Evolutionary conservation across 1,140 invertebrate genomes (phyloP), one percentile per base, ranked within the genome.

Genomic region (Psix sp.): DNA sequence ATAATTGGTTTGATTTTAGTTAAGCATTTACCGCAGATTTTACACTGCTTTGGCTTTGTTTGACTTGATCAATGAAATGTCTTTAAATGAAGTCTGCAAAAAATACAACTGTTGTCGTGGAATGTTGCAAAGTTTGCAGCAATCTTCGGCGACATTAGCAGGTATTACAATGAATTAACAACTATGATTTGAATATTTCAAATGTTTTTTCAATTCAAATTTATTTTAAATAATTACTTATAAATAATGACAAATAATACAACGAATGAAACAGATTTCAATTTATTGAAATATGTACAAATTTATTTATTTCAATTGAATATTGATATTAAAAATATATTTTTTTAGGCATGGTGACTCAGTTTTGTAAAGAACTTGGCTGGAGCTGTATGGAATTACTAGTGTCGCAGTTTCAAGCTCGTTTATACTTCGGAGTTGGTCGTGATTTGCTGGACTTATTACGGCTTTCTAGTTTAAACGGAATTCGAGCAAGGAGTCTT

Each of bases 81-180:
- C 96, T 9, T 85, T 99, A 14, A 89, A 88, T 36, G 84, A 89
- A 15, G 96, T 99, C 0, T 92, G 93, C 35, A 80, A 82, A 17
- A 98, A 96, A 80, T 99, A 93, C 84, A 91, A 91, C 42, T 95
- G 94, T 82, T 92, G 93, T 59, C 91, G 96, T 68, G 98, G 97
- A 49, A 91, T 96, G 85, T 80, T 95, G 3, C 98, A 99, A 88
- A 93, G 94, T 70, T 88, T 99, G 17, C 98, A 99, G 86, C 96
- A 98, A 82, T 93, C 94, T 40, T 93, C 97, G n/a, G 92, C 97
- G 18, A 97, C 96, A 17, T 98, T 98, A 91, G 96, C 98, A 45
- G 97, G 96, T 92, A 90, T n/a, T n/a, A n/a, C n/a, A n/a, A n/a
- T n/a, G n/a, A n/a, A n/a, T n/a, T n/a, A n/a, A n/a, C n/a, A n/a